A percentile compares a stretch with the other conserved stretches of the same genome.
These are phyloP conservation scores for Tachysurus vachellii DNA, from an alignment of 2,113 vertebrate species.

Conservation along the genomic window DNA sequence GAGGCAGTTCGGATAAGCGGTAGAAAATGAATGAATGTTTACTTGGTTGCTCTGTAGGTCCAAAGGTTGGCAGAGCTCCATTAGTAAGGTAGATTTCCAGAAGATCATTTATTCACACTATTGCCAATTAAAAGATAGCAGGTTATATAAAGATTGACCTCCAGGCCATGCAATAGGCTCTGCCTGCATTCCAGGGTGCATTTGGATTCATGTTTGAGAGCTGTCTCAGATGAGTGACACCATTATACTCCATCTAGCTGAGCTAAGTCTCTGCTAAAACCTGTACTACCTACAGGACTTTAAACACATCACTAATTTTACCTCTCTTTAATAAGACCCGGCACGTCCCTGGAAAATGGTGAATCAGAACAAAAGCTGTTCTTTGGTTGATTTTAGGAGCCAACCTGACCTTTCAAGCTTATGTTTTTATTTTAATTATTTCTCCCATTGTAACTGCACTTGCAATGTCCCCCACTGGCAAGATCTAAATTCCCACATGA, in stretches of 20 bases:
- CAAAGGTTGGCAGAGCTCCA: background rate
- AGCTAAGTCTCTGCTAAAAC: background rate
- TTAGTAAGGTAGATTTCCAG: background rate
- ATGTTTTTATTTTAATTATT: background rate
- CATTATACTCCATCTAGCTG: background rate
- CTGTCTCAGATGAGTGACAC: background rate
- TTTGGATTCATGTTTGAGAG: background rate
- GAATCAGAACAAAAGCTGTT: background rate
- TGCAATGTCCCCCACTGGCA: background rate
- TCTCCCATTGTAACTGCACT: background rate
- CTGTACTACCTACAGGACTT: background rate
- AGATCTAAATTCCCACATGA: background rate
- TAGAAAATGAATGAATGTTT: too few relatives aligned
- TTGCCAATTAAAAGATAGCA: background rate
- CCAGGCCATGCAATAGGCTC: background rate
- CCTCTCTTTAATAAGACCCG: background rate
- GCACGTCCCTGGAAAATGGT: background rate
- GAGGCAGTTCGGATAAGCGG: too few relatives aligned
- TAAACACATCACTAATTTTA: background rate
- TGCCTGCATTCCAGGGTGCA: background rate
- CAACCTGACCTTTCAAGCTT: background rate
- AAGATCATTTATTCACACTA: background rate
- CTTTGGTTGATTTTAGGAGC: background rate
- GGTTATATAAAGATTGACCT: background rate
- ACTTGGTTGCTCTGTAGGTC: background rate